phyloP scores from a whole-genome alignment of 2,113 vertebrate genomes.

The Menura novaehollandiae region DNA sequence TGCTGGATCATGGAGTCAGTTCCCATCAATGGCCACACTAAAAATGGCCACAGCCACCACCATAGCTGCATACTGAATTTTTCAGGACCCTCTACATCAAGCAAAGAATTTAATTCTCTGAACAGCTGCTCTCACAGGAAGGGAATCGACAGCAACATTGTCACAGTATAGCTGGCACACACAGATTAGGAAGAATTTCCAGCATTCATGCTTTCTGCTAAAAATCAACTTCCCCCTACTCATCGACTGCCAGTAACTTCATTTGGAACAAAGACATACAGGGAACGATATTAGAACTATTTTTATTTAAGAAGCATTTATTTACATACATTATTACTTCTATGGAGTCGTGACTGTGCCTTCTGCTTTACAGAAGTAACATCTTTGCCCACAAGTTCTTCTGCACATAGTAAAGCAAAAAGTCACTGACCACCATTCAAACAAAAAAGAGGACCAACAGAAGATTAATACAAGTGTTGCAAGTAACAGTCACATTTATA shows the following conservation, averaged over 20 bases:
- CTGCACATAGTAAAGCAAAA: neutral
- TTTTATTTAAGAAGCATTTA: constrained; percentile 37
- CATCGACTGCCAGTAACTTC: constrained; percentile 50
- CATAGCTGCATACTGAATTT: neutral
- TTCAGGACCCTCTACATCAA: constrained; percentile 12
- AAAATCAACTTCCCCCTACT: constrained; percentile 54
- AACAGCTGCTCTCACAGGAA: constrained; percentile 57
- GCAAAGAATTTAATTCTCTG: constrained; percentile 12
- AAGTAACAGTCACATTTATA: neutral
- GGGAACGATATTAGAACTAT: constrained; percentile 7
- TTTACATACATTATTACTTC: constrained; percentile 40
- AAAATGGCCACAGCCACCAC: neutral
- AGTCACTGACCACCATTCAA: neutral
- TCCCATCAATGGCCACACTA: neutral
- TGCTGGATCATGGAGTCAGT: neutral
- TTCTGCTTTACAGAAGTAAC: neutral
- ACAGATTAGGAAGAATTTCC: constrained; percentile 26
- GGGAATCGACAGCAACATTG: constrained; percentile 16
- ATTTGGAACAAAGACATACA: constrained; percentile 42
- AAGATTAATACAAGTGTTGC: neutral
- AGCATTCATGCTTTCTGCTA: constrained; percentile 41
- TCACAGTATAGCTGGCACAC: constrained; percentile 35
- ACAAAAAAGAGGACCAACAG: neutral
- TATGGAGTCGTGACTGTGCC: neutral
- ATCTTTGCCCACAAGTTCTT: neutral